A percentile compares a stretch with the other conserved stretches of the same genome.
Conservation (phyloP, 2,797 vertebrate genomes). For the Philypnodon macrostomus region DNA sequence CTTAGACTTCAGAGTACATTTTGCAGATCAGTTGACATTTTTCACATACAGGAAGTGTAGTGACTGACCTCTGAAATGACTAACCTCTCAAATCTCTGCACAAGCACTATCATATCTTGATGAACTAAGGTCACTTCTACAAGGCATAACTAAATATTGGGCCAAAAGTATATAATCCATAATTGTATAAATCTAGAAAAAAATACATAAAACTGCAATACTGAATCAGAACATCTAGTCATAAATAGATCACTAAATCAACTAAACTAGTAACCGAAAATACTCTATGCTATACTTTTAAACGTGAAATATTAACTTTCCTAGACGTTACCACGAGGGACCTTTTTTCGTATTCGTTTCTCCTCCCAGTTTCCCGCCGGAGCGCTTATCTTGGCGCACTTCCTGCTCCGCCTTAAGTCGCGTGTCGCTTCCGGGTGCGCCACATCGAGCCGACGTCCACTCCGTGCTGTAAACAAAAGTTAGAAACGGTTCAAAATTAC, state of each 20-base stretch:
- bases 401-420: constrained; percentile 64
- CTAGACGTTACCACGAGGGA: background rate
- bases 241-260: too few species aligned
- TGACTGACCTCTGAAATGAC: constrained; percentile 64
- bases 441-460: constrained; percentile 43
- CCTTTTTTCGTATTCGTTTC: too few species aligned
- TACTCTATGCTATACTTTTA: too few species aligned
- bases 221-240: too few species aligned
- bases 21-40: constrained; percentile 2
- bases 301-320: background rate
- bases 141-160: too few species aligned
- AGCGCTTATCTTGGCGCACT: constrained; percentile 47
- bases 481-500: constrained; percentile 45
- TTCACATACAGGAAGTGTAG: constrained; percentile 43
- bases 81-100: constrained; percentile 57
- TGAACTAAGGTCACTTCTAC: constrained; percentile 56
- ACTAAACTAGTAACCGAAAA: too few species aligned
- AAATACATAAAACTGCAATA: too few species aligned
- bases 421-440: constrained; percentile 70
- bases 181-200: too few species aligned
- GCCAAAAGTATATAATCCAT: too few species aligned
- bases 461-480: constrained; percentile 67
- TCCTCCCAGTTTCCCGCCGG: constrained; percentile 59
- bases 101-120: constrained; percentile 44
- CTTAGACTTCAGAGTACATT: background rate